Evolutionary conservation across 2,113 vertebrate genomes (phyloP).

Genomic region (Nycticryphes semicollaris): DNA sequence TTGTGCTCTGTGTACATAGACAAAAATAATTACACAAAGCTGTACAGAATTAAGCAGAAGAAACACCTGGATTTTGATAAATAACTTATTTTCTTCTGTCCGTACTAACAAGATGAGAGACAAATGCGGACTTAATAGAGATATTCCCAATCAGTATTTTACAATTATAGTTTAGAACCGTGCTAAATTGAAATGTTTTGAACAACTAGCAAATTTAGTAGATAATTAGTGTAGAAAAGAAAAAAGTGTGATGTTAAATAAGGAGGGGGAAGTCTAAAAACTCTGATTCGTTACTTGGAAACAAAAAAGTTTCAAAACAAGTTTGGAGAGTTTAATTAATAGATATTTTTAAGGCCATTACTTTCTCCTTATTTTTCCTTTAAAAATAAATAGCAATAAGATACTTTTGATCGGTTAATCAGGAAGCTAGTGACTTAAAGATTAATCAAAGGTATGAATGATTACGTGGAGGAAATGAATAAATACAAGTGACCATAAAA

Average conservation of each 20-base stretch:
- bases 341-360: neutral
- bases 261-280: neutral
- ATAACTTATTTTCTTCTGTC: neutral
- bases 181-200: neutral
- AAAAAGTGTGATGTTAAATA: neutral
- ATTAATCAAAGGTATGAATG: neutral
- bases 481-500: neutral
- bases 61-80: neutral
- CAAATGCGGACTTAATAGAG: neutral
- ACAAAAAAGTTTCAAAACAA: neutral
- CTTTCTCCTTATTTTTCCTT: neutral
- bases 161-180: neutral
- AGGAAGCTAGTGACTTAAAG: neutral
- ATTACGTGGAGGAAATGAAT: neutral
- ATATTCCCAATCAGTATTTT: neutral
- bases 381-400: neutral
- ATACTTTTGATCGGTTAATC: neutral
- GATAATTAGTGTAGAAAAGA: neutral
- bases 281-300: neutral
- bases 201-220: neutral
- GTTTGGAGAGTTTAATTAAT: neutral
- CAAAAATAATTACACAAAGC: neutral
- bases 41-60: neutral
- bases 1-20: neutral
- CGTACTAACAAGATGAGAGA: neutral